phyloP scores from a whole-genome alignment of 2,113 vertebrate species.

The western clawed frog (Xenopus tropicalis) region UCB_Xtro_10.0 CM004450.2:8458501-8459000 shows the following conservation, averaged over 20 bases:
- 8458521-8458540: slow-evolving; percentile 76
- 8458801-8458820: slow-evolving; percentile 90
- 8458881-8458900: slow-evolving; percentile 92
- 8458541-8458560: slow-evolving; percentile 79
- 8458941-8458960: not conserved
- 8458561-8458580: slow-evolving; percentile 90
- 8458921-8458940: not conserved
- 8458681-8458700: slow-evolving; percentile 58
- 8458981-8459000: too few relatives aligned
- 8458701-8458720: not conserved
- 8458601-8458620: slow-evolving; percentile 83
- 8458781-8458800: slow-evolving; percentile 85
- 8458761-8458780: slow-evolving; percentile 84
- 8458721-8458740: too few relatives aligned
- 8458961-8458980: too few relatives aligned
- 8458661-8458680: slow-evolving; percentile 85
- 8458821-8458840: slow-evolving; percentile 81
- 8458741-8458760: not conserved
- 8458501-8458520: slow-evolving; percentile 83
- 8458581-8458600: slow-evolving; percentile 86
- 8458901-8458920: slow-evolving; percentile 66
- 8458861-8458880: slow-evolving; percentile 87
- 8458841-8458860: slow-evolving; percentile 73
- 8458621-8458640: slow-evolving; percentile 91
- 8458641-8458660: slow-evolving; percentile 86